These are phyloP conservation scores for Scopus umbretta DNA, from an alignment of 2,113 vertebrate genomes.

Conservation along the genomic window DNA sequence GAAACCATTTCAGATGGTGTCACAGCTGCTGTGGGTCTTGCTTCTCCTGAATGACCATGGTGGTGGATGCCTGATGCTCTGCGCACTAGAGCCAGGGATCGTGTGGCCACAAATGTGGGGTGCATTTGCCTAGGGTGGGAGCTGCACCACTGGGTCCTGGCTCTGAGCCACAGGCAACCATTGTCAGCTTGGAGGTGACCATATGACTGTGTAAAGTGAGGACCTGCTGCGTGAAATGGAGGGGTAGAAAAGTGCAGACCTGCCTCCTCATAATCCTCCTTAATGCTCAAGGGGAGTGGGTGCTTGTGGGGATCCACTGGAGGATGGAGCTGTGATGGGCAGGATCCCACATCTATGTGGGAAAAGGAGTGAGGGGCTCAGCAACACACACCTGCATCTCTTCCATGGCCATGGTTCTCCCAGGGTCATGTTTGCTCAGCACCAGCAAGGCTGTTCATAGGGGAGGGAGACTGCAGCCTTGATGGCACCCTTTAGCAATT, in stretches of 20 bases:
- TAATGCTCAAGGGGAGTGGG: too few relatives aligned
- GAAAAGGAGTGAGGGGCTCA: accelerated
- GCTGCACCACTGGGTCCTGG: background rate
- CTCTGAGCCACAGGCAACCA: background rate
- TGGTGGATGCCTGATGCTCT: background rate
- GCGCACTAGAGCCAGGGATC: background rate
- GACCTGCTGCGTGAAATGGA: background rate
- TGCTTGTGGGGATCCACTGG: background rate
- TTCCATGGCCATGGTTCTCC: background rate
- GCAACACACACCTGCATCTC: background rate
- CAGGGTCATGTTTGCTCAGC: background rate
- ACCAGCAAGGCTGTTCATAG: background rate
- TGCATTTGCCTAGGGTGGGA: background rate
- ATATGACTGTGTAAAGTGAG: accelerated
- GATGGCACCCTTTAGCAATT: background rate
- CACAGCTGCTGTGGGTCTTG: accelerated
- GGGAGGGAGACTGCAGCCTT: background rate
- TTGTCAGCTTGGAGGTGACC: background rate
- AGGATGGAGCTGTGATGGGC: background rate
- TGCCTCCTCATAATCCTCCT: background rate
- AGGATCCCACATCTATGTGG: background rate
- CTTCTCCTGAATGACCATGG: background rate
- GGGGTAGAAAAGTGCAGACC: background rate
- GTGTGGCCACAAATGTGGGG: accelerated
- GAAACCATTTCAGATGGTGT: background rate